Evolutionary conservation across 2,113 vertebrate species (phyloP).

Genomic region (Sarotherodon lohbergeri): DNA sequence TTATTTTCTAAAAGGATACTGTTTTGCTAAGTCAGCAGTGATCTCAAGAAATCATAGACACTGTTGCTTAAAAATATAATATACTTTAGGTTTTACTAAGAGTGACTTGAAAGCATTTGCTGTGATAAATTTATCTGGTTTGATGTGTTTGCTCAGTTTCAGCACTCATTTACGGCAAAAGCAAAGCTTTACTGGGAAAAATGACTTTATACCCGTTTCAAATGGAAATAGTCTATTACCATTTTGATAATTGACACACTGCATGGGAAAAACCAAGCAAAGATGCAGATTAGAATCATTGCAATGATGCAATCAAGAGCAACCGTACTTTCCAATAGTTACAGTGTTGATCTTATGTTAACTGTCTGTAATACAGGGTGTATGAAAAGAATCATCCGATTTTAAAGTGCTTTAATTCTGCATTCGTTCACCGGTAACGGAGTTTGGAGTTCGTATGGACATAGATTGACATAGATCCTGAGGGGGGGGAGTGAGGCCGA

Average conservation of each 20-base stretch:
- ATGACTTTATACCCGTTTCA: not conserved
- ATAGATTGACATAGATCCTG: not conserved
- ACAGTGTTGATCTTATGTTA: not conserved
- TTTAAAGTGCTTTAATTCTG: not conserved
- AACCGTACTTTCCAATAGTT: not conserved
- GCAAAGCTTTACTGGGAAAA: not conserved
- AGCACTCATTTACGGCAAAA: not conserved
- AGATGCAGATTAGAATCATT: not conserved
- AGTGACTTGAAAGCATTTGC: not conserved
- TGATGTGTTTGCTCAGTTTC: not conserved
- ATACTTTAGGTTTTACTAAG: not conserved
- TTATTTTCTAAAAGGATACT: not conserved
- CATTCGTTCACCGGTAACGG: not conserved
- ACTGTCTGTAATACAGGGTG: not conserved
- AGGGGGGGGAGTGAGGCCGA: not conserved
- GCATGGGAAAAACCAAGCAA: not conserved
- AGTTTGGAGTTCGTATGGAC: not conserved
- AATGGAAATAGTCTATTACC: not conserved
- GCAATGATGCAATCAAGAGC: not conserved
- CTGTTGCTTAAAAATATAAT: not conserved
- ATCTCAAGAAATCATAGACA: not conserved
- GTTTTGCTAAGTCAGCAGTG: not conserved
- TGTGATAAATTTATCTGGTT: not conserved
- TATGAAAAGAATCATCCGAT: not conserved
- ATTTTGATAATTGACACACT: not conserved